Evolutionary conservation across 2,888 invertebrate genomes (phyloP), one percentile per base, ranked within the genome.

Genomic region (Nasonovia ribisnigri): DNA sequence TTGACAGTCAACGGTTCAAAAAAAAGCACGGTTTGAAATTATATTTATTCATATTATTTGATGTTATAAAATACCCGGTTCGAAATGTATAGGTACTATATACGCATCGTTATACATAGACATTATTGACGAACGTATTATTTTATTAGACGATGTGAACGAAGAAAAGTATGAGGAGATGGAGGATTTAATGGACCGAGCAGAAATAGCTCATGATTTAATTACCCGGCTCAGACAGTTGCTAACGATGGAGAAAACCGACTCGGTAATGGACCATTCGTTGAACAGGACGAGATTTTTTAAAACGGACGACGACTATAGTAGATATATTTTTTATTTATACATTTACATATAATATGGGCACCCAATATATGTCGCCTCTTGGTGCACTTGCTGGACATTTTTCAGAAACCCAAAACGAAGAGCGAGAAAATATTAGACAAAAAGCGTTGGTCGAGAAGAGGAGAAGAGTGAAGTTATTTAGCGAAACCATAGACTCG

Each of bases 161-260:
- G 26, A 42, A 1, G 42, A 93, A 46, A 88, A 36, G 6, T 48
- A 51, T 46, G 57, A 90, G 0, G 46, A 90, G 57, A 57, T 60
- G 46, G 93, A 90, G 48, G 90, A 90, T 36, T 48, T 93, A 60
- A 46, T 36, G 60, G 90, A 93, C 48, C 93, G 46, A 51, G 11
- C 86, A 10, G 84, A 84, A 48, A 42, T 90, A 42, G 93, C 89
- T 16, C 84, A 84, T 13, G 48, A 93, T 84, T 46, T 93, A 48
- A 89, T 93, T 6, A 93, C 90, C 20, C 60, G 86, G 3, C 93
- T 93, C 29, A 89, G 60, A 24, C 77, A 93, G 42, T 90, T 93
- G 84, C 86, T 93, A 6, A 93, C 90, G 13, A 90, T 93, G 93
- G 93, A 93, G 42, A 93, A 90, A 90, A 93, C 93, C 5, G 93